A percentile compares a stretch with the other conserved stretches of the same genome.
phyloP scores from a whole-genome alignment of 2,113 vertebrate species.

The Lucifuga dentata region DNA sequence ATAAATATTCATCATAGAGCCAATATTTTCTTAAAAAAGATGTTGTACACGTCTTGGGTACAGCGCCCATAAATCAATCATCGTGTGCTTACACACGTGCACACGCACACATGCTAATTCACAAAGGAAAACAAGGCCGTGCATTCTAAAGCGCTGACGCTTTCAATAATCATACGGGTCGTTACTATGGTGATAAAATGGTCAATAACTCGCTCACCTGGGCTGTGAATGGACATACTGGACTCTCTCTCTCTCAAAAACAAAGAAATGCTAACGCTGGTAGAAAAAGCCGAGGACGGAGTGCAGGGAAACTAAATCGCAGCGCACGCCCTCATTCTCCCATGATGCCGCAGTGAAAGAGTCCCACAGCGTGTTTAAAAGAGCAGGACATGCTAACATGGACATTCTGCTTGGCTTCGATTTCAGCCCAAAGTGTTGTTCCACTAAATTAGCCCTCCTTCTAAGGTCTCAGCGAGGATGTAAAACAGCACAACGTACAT shows the following conservation, averaged over 20 bases:
- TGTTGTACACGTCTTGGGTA: neutral
- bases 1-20: constrained; percentile 41
- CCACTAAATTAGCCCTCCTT: constrained; percentile 63
- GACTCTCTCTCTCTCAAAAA: constrained; percentile 13
- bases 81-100: constrained; percentile 3
- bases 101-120: constrained; percentile 11
- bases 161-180: constrained; percentile 51
- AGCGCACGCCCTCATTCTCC: constrained; percentile 51
- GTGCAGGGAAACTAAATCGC: constrained; percentile 46
- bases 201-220: constrained; percentile 70
- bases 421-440: constrained; percentile 43
- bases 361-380: constrained; percentile 54
- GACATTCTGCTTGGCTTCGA: constrained; percentile 52
- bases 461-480: constrained; percentile 53
- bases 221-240: constrained; percentile 56
- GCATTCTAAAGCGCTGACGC: constrained; percentile 52
- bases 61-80: constrained; percentile 55
- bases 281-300: constrained; percentile 25
- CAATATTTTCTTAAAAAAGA: constrained; percentile 30
- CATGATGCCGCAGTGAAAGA: constrained; percentile 60
- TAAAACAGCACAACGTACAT: constrained; percentile 62
- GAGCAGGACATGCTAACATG: constrained; percentile 48
- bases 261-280: constrained; percentile 13
- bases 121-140: constrained; percentile 40
- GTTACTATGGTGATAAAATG: constrained; percentile 63